Percentiles rank a stretch among this genome's conserved stretches.
These are phyloP conservation scores for Polydrusus pterygomalis DNA, from an alignment of 2,888 invertebrate genomes.

Conservation along the genomic window DNA sequence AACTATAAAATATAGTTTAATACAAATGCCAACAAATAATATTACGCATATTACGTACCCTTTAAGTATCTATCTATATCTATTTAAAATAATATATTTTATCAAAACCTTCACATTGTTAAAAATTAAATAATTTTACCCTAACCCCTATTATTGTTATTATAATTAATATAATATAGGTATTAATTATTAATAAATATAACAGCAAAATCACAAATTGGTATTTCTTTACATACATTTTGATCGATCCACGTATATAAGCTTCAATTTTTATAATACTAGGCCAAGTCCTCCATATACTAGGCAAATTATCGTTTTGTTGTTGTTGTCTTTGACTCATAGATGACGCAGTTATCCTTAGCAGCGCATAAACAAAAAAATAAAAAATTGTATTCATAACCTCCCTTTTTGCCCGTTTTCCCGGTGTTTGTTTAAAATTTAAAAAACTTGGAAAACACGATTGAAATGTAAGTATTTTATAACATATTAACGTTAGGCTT, in stretches of 20 bases:
- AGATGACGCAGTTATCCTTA: too few relatives aligned
- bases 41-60: neutral
- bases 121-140: slow-evolving; percentile 11
- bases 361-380: too few relatives aligned
- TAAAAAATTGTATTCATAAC: too few relatives aligned
- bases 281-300: too few relatives aligned
- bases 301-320: too few relatives aligned
- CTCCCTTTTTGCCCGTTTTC: too few relatives aligned
- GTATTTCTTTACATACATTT: neutral
- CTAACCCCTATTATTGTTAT: neutral
- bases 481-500: too few relatives aligned
- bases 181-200: neutral
- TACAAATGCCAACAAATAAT: slow-evolving; percentile 42
- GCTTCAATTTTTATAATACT: too few relatives aligned
- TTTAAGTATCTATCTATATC: slow-evolving; percentile 8
- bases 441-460: too few relatives aligned
- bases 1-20: slow-evolving; percentile 26
- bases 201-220: neutral
- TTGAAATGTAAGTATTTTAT: too few relatives aligned
- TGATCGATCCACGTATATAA: neutral
- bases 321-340: too few relatives aligned
- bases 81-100: slow-evolving; percentile 21
- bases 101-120: slow-evolving; percentile 49
- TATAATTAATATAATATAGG: neutral
- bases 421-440: too few relatives aligned